These are phyloP conservation scores for Myxocyprinus asiaticus DNA, from an alignment of 2,113 vertebrate species.

Conservation along the genomic window DNA sequence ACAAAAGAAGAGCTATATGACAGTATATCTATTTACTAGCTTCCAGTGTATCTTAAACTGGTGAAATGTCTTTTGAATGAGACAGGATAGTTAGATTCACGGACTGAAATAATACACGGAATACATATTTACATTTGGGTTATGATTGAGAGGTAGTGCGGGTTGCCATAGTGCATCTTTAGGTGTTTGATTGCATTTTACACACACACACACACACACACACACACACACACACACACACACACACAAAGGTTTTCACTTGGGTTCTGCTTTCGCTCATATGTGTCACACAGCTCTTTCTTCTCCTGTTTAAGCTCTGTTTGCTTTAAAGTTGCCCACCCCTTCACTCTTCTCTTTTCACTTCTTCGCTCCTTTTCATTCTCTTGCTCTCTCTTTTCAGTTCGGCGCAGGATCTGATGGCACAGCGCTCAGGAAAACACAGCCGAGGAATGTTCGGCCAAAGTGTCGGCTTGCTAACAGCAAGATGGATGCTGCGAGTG, in stretches of 20 bases:
- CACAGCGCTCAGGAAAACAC: slow-evolving; percentile 61
- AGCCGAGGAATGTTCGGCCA: slow-evolving; percentile 58
- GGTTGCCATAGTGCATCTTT: background rate
- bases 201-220: too few species aligned
- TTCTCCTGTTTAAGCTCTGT: slow-evolving; percentile 56
- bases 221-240: too few species aligned
- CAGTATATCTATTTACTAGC: too few species aligned
- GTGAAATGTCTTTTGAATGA: too few species aligned
- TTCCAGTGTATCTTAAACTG: too few species aligned
- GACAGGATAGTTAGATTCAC: too few species aligned
- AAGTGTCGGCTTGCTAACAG: slow-evolving; percentile 65
- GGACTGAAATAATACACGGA: too few species aligned
- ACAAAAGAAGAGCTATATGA: too few species aligned
- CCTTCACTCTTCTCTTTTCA: slow-evolving; percentile 16
- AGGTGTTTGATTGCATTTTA: slow-evolving; percentile 16
- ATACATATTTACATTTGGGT: background rate
- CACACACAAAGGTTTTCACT: slow-evolving; percentile 36
- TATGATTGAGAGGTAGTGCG: background rate
- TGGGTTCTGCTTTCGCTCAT: slow-evolving; percentile 52
- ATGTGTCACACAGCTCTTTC: slow-evolving; percentile 62
- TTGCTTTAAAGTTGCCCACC: slow-evolving; percentile 54
- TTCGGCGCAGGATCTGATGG: slow-evolving; percentile 65
- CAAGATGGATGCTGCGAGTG: slow-evolving; percentile 74
- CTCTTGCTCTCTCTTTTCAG: slow-evolving; percentile 39
- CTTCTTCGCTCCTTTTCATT: slow-evolving; percentile 15